Conservation (phyloP, 1,140 invertebrate species). For the Planococcus citri region DNA sequence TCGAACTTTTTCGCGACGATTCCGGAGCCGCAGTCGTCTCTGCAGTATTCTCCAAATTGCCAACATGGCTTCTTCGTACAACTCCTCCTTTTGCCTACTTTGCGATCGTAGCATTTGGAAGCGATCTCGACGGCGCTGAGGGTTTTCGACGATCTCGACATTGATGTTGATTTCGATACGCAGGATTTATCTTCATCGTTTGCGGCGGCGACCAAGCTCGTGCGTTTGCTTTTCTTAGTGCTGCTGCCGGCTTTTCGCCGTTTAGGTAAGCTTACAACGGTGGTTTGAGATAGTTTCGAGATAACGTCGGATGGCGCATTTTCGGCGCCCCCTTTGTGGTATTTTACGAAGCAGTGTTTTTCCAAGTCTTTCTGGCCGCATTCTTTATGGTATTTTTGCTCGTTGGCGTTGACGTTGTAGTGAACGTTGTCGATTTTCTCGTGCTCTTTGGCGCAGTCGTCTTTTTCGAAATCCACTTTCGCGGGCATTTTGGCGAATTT, state of each 20-base stretch:
- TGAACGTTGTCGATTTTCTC: neutral
- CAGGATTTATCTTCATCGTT: neutral
- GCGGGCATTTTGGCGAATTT: neutral
- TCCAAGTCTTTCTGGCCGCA: neutral
- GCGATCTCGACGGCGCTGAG: neutral
- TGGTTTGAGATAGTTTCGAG: neutral
- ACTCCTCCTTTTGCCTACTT: neutral
- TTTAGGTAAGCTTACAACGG: neutral
- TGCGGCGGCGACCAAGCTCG: neutral
- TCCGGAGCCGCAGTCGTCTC: slow-evolving; percentile 12
- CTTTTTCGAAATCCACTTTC: neutral
- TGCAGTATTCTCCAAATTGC: neutral
- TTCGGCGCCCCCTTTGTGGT: neutral
- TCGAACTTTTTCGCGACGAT: neutral
- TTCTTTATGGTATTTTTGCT: neutral
- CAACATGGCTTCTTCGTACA: neutral
- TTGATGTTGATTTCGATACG: neutral
- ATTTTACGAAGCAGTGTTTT: neutral
- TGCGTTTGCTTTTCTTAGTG: neutral
- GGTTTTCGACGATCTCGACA: neutral
- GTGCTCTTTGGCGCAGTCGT: neutral
- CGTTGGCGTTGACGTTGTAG: neutral
- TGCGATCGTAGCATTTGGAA: slow-evolving; percentile 2
- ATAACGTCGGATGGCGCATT: neutral
- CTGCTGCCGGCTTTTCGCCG: too few relatives aligned